A percentile compares a stretch with the other conserved stretches of the same genome.
Conservation (phyloP, 53 echinoderm and acorn worm genomes). For the Henricia sp. region DNA sequence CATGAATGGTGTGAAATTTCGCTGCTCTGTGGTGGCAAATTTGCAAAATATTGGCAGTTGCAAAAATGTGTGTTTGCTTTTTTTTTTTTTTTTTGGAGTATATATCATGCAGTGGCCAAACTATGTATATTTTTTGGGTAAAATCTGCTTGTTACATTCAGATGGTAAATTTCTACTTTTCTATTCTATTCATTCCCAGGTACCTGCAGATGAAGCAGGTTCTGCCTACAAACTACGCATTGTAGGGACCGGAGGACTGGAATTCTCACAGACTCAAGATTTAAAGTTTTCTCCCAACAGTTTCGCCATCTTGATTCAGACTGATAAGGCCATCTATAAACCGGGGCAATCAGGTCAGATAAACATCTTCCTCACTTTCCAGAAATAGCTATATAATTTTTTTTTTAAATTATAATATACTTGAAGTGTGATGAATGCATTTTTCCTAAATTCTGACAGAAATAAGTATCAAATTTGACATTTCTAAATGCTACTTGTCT, state of each 20-base stretch:
- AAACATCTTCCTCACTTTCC: background rate
- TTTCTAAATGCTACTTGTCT: too few species aligned
- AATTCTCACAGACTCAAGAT: slow-evolving; percentile 43
- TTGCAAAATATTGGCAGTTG: too few species aligned
- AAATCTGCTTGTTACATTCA: too few species aligned
- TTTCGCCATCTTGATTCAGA: slow-evolving; percentile 92
- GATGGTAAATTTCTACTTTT: background rate
- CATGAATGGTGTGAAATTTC: too few species aligned
- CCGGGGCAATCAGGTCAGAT: slow-evolving; percentile 94
- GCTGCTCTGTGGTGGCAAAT: too few species aligned
- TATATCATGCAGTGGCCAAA: too few species aligned
- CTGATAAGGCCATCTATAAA: slow-evolving; percentile 98
- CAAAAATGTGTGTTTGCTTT: too few species aligned
- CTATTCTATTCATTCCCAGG: background rate
- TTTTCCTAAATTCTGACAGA: too few species aligned
- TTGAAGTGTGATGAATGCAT: background rate
- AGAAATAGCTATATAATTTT: background rate
- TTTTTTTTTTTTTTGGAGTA: too few species aligned
- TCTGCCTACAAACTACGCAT: slow-evolving; percentile 62
- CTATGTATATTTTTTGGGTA: too few species aligned
- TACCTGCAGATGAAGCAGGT: slow-evolving; percentile 3
- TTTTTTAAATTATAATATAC: background rate
- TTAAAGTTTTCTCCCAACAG: slow-evolving; percentile 66
- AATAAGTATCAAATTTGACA: too few species aligned
- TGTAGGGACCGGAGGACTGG: slow-evolving; percentile 66